A percentile compares a stretch with the other conserved stretches of the same genome.
These are phyloP conservation scores for Micronycteris hirsuta DNA, from an alignment of 2,113 vertebrate genomes.

Conservation along the genomic window DNA sequence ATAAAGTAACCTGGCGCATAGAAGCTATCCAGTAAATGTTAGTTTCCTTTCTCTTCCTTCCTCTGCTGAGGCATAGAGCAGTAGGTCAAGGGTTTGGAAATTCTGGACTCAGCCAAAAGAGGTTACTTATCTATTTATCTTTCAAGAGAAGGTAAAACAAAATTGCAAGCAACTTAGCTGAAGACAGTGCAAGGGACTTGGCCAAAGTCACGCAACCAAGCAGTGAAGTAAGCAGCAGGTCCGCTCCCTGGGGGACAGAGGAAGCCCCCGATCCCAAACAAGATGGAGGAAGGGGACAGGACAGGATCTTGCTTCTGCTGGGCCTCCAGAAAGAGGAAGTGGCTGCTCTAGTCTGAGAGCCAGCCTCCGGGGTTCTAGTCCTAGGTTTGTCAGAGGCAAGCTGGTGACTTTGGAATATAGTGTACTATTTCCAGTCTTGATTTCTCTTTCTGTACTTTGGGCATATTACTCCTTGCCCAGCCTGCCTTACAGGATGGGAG, in stretches of 20 bases:
- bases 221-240: neutral
- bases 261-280: neutral
- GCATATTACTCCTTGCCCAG: neutral
- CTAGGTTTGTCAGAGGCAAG: neutral
- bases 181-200: neutral
- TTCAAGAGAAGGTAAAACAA: conserved; percentile 16
- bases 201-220: neutral
- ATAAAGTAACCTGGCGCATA: neutral
- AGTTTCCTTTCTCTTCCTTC: neutral
- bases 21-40: neutral
- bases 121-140: neutral
- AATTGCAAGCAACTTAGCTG: neutral
- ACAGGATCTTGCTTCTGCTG: neutral
- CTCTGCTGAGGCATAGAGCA: neutral
- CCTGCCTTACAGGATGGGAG: neutral
- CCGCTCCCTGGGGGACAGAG: neutral
- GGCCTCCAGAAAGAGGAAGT: neutral
- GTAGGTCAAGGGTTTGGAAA: neutral
- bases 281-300: neutral
- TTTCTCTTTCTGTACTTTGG: neutral
- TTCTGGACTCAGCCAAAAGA: neutral
- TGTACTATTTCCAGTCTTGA: neutral
- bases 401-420: neutral
- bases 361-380: neutral
- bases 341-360: neutral